Evolutionary conservation across 2,797 vertebrate species (phyloP).

Genomic region (Scolopax bukidnonensis): DNA sequence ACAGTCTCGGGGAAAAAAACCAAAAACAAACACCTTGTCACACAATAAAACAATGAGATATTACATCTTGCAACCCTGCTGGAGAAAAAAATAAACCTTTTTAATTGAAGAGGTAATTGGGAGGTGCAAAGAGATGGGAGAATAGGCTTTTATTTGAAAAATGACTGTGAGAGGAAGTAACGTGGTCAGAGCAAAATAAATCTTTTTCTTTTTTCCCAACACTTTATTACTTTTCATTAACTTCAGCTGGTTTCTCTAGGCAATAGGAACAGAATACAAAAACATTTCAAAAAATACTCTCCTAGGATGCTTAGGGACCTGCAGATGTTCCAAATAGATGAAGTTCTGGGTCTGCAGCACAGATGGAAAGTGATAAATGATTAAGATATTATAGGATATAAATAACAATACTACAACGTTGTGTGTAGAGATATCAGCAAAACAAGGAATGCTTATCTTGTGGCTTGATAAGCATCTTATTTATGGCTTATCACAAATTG

Average conservation of each 20-base stretch:
- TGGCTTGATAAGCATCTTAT: neutral
- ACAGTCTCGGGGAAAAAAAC: neutral
- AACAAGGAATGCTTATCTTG: conserved; percentile 4
- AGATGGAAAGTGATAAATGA: conserved; percentile 31
- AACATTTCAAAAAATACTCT: neutral
- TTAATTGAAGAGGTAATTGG: conserved; percentile 9
- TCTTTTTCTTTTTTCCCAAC: neutral
- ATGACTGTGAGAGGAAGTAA: neutral
- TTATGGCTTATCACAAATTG: neutral
- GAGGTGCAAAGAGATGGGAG: neutral
- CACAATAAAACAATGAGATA: neutral
- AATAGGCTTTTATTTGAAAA: conserved; percentile 20
- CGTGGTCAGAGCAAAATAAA: neutral
- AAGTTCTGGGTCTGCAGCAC: neutral
- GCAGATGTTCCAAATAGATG: neutral
- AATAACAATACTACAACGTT: conserved; percentile 18
- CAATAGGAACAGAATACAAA: neutral
- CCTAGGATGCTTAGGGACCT: neutral
- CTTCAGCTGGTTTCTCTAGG: neutral
- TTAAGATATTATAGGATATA: conserved; percentile 41
- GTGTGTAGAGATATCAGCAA: neutral
- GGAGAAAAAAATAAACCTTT: conserved; percentile 41
- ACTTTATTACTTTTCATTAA: conserved; percentile 8
- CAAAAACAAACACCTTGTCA: neutral
- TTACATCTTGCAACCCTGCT: neutral